Percentiles rank a stretch among this genome's conserved stretches.
phyloP scores from a whole-genome alignment of 2,888 invertebrate species.

The Mythimna albipuncta region DNA sequence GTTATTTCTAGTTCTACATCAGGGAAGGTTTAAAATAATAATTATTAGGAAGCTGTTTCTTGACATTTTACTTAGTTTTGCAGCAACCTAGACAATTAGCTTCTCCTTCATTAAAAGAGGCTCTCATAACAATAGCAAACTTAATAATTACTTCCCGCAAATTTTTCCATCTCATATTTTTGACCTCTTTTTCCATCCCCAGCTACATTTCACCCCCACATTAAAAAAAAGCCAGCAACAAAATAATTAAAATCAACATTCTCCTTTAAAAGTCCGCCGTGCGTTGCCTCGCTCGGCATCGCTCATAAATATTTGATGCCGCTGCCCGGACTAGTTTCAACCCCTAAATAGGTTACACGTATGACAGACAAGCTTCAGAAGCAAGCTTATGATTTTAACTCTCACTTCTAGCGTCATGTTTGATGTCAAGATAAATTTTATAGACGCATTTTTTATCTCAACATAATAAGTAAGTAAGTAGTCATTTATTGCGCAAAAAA shows the following conservation, averaged over 20 bases:
- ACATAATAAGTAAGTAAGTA: no score
- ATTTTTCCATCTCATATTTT: background rate
- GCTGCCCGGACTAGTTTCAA: constrained; percentile 52
- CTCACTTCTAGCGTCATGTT: constrained; percentile 18
- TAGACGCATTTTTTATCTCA: background rate
- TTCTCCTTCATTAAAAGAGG: background rate
- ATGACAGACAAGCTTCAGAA: constrained; percentile 44
- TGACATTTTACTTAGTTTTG: background rate
- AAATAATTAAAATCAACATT: constrained; percentile 50
- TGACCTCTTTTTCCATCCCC: background rate
- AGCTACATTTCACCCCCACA: constrained; percentile 5
- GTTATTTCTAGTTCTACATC: no score
- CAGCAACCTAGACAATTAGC: background rate
- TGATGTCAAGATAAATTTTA: background rate
- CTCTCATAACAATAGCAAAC: background rate
- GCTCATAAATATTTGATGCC: constrained; percentile 68
- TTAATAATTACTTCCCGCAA: background rate
- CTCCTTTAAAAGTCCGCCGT: constrained; percentile 38
- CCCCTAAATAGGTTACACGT: constrained; percentile 69
- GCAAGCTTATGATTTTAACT: constrained; percentile 47
- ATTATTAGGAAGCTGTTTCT: background rate
- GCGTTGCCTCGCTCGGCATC: constrained; percentile 43
- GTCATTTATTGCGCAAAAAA: no score
- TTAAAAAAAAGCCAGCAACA: constrained; percentile 32
- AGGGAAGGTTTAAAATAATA: no score